phyloP scores from a whole-genome alignment of 2,797 vertebrate genomes.

The Lerista edwardsae region DNA sequence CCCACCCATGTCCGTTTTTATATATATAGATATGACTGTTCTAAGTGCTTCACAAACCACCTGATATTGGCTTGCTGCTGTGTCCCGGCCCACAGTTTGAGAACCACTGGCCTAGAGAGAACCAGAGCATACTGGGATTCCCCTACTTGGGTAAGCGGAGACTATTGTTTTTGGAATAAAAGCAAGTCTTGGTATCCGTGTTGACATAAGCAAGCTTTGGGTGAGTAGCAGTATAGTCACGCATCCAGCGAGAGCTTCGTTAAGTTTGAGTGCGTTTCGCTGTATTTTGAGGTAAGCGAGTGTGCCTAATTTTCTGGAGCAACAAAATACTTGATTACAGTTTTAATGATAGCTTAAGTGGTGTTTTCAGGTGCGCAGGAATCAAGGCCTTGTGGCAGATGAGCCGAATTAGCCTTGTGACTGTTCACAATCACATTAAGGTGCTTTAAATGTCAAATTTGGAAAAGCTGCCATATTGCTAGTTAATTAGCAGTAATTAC shows the following conservation, averaged over 20 bases:
- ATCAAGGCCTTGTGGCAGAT: conserved; percentile 72
- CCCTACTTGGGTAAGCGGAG: background rate
- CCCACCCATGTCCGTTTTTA: too few relatives aligned
- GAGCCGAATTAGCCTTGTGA: conserved; percentile 74
- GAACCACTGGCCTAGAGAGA: too few relatives aligned
- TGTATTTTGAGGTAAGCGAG: conserved; percentile 64
- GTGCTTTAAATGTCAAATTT: conserved; percentile 74
- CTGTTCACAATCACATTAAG: conserved; percentile 73
- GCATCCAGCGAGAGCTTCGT: background rate
- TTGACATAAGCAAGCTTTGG: background rate
- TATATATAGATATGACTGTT: too few relatives aligned
- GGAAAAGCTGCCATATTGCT: conserved; percentile 67
- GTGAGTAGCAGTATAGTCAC: background rate
- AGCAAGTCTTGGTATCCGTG: background rate
- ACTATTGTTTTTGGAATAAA: background rate
- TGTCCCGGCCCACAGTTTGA: too few relatives aligned
- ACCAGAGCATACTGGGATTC: background rate
- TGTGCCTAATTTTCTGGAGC: conserved; percentile 63
- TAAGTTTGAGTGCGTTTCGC: conserved; percentile 42
- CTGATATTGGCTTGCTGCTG: too few relatives aligned
- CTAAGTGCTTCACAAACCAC: too few relatives aligned
- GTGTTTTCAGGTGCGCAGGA: conserved; percentile 70
- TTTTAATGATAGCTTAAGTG: conserved; percentile 74
- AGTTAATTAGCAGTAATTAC: conserved; percentile 74
- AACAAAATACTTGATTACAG: conserved; percentile 75